Percentiles rank a stretch among this genome's conserved stretches.
Conservation (phyloP, 2,797 vertebrate genomes). For the Gastrophryne carolinensis region DNA sequence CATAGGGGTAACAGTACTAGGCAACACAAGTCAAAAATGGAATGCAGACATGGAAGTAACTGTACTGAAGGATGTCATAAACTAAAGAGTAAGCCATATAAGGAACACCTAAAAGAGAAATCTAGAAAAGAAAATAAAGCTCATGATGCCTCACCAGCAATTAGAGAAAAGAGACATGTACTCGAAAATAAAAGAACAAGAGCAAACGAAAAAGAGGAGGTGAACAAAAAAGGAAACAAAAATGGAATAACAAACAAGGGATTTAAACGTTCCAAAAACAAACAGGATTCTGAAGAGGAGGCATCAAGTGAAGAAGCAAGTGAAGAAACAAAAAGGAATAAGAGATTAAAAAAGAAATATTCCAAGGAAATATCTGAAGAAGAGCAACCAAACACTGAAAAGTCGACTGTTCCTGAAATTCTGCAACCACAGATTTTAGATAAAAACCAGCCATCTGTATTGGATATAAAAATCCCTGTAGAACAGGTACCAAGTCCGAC, state of each 20-base stretch:
- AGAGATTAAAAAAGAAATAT: background rate
- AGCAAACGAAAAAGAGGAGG: background rate
- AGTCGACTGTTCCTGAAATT: background rate
- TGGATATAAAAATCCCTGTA: background rate
- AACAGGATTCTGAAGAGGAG: background rate
- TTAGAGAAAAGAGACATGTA: background rate
- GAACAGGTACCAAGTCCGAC: background rate
- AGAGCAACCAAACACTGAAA: background rate
- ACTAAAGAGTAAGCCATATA: background rate
- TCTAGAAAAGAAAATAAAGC: background rate
- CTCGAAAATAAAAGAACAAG: background rate
- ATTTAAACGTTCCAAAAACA: background rate
- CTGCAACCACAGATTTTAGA: too few species aligned
- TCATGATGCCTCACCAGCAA: too few species aligned
- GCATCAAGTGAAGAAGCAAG: background rate
- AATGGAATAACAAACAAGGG: background rate
- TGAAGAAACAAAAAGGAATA: background rate
- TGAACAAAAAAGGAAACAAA: background rate
- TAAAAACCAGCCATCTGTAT: background rate
- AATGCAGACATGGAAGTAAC: background rate
- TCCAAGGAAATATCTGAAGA: background rate
- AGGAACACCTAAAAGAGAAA: background rate
- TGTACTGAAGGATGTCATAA: background rate
- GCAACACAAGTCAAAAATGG: background rate
- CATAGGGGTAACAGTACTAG: background rate